phyloP scores from a whole-genome alignment of 1,140 invertebrate species.

The Philotrypesis tridentata region DNA sequence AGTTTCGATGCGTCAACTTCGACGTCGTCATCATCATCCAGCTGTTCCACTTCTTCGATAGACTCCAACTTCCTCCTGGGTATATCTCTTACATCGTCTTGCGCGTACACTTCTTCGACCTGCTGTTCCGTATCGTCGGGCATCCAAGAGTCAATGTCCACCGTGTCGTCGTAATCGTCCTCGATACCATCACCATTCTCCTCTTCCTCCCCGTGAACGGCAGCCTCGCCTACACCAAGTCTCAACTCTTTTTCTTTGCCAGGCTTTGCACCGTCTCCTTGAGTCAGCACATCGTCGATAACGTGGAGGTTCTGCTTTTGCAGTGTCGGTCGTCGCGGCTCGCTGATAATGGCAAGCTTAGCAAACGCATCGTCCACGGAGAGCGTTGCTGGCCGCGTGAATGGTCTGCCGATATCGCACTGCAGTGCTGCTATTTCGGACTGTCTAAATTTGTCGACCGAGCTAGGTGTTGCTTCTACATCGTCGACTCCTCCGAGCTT shows the following conservation, averaged over 20 bases:
- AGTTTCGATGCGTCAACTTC: not conserved
- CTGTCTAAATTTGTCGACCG: not conserved
- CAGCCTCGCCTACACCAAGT: not conserved
- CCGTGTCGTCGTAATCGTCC: slow-evolving; percentile 40
- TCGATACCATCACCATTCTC: slow-evolving; percentile 32
- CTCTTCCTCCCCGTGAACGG: not conserved
- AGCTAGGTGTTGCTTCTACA: not conserved
- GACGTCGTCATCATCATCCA: not conserved
- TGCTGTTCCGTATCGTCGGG: slow-evolving; percentile 47
- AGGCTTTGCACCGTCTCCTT: not conserved
- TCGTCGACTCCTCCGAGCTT: not conserved
- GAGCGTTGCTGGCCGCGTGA: not conserved
- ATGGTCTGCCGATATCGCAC: not conserved
- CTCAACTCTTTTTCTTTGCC: not conserved
- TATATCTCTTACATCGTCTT: not conserved
- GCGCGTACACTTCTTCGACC: slow-evolving; percentile 38
- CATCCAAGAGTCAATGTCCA: slow-evolving; percentile 46
- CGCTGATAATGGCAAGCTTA: not conserved
- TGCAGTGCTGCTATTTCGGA: not conserved
- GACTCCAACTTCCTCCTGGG: slow-evolving; percentile 33
- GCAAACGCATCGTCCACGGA: not conserved
- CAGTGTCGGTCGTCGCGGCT: not conserved
- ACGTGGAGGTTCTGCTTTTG: not conserved
- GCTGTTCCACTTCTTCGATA: slow-evolving; percentile 33
- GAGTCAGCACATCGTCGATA: not conserved